Percentiles rank a stretch among this genome's conserved stretches.
Evolutionary conservation across 1,140 invertebrate genomes (phyloP).

Genomic region (Onthophagus taurus): DNA sequence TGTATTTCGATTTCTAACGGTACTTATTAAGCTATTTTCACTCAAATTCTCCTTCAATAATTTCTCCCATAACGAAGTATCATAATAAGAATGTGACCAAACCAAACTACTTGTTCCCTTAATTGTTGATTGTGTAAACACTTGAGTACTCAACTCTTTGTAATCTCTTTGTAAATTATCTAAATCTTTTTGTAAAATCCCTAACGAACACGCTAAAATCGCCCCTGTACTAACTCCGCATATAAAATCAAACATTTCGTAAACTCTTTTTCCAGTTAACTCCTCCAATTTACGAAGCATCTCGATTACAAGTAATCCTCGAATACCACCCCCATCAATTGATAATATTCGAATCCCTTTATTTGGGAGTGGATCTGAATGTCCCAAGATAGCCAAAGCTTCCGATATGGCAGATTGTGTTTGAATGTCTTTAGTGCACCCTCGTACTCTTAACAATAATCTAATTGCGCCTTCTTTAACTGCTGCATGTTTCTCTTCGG

Average conservation of each 20-base stretch:
- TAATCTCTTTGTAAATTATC: slow-evolving; percentile 58
- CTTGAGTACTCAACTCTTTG: slow-evolving; percentile 54
- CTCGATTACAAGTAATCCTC: slow-evolving; percentile 73
- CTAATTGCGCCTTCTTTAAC: slow-evolving; percentile 58
- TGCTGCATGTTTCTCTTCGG: slow-evolving; percentile 58
- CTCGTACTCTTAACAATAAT: slow-evolving; percentile 45
- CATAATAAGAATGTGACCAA: slow-evolving; percentile 84
- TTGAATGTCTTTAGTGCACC: slow-evolving; percentile 38
- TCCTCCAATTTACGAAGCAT: slow-evolving; percentile 68
- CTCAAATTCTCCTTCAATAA: slow-evolving; percentile 66
- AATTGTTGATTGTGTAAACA: slow-evolving; percentile 62
- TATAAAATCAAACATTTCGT: slow-evolving; percentile 80
- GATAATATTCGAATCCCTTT: slow-evolving; percentile 72
- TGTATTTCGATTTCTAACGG: slow-evolving; percentile 45
- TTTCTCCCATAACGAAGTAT: slow-evolving; percentile 76
- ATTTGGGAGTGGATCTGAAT: slow-evolving; percentile 56
- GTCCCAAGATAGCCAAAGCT: slow-evolving; percentile 65
- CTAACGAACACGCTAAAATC: slow-evolving; percentile 59
- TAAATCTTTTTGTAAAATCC: slow-evolving; percentile 45
- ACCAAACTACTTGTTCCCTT: slow-evolving; percentile 71
- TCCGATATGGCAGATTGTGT: slow-evolving; percentile 43
- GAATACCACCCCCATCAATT: slow-evolving; percentile 85
- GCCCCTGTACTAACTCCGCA: slow-evolving; percentile 88
- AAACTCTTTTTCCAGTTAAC: slow-evolving; percentile 53
- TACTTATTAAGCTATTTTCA: slow-evolving; percentile 56